These are phyloP conservation scores for Callyntrura guangdongensis DNA, from an alignment of 2,888 invertebrate genomes.

Conservation along the genomic window DNA sequence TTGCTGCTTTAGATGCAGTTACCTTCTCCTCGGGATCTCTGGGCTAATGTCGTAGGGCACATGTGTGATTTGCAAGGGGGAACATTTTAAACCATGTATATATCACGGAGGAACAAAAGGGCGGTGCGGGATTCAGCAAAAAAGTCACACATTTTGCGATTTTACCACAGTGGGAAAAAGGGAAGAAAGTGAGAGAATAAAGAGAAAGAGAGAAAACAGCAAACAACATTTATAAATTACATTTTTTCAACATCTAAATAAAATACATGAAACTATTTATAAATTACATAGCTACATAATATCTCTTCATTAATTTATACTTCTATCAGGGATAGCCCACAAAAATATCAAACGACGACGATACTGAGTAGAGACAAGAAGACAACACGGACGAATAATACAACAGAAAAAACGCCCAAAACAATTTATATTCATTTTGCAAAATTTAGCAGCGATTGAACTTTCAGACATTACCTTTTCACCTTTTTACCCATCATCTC, in stretches of 20 bases:
- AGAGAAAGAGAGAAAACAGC: constrained; percentile 32
- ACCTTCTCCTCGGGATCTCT: constrained; percentile 33
- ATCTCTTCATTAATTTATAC: background rate
- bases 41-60: background rate
- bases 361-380: background rate
- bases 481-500: constrained; percentile 1
- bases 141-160: constrained; percentile 38
- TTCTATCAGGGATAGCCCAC: background rate
- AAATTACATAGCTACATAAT: constrained; percentile 17
- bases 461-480: constrained; percentile 1
- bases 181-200: constrained; percentile 10
- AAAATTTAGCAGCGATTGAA: constrained; percentile 21
- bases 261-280: constrained; percentile 1
- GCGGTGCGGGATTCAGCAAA: constrained; percentile 12
- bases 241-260: background rate
- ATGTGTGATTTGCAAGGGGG: constrained; percentile 33
- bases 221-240: constrained; percentile 48
- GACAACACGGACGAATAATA: constrained; percentile 27
- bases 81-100: background rate
- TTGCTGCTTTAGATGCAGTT: constrained; percentile 44
- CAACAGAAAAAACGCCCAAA: constrained; percentile 27
- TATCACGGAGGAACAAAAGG: background rate
- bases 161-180: background rate
- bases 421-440: background rate
- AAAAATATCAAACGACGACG: constrained; percentile 21